Conservation (phyloP, 2,797 vertebrate genomes). For the Falco peregrinus region DNA sequence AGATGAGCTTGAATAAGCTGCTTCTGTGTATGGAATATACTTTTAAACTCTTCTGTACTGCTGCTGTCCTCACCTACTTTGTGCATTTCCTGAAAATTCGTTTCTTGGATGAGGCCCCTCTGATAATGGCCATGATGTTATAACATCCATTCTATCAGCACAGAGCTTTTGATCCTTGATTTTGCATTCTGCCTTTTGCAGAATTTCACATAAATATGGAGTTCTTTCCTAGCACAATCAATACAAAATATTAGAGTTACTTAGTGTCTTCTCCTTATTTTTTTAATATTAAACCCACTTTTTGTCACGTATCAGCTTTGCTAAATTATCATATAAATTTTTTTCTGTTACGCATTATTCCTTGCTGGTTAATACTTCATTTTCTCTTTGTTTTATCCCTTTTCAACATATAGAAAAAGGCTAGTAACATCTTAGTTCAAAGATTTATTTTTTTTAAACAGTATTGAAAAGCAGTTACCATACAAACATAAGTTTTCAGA, state of each 20-base stretch:
- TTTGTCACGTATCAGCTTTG: not conserved
- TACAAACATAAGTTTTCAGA: not conserved
- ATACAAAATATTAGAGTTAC: not conserved
- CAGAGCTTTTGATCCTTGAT: not conserved
- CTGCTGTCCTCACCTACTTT: not conserved
- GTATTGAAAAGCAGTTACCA: not conserved
- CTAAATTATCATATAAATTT: not conserved
- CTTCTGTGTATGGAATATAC: not conserved
- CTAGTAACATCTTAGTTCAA: not conserved
- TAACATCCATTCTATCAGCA: not conserved
- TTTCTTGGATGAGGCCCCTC: not conserved
- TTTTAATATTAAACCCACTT: not conserved
- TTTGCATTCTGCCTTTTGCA: not conserved
- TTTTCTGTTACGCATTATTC: not conserved
- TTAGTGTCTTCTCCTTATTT: not conserved
- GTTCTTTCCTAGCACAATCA: not conserved
- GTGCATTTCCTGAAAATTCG: not conserved
- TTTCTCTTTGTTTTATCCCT: not conserved
- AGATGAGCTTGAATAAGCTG: not conserved
- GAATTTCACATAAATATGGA: not conserved
- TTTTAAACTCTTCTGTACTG: not conserved
- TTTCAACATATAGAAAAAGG: not conserved
- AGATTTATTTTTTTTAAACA: not conserved
- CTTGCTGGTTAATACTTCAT: not conserved
- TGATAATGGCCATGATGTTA: not conserved